Percentiles rank a stretch among this genome's conserved stretches.
These are phyloP conservation scores for Tiaroga cobitis DNA, from an alignment of 2,797 vertebrate genomes.

Conservation along the genomic window DNA sequence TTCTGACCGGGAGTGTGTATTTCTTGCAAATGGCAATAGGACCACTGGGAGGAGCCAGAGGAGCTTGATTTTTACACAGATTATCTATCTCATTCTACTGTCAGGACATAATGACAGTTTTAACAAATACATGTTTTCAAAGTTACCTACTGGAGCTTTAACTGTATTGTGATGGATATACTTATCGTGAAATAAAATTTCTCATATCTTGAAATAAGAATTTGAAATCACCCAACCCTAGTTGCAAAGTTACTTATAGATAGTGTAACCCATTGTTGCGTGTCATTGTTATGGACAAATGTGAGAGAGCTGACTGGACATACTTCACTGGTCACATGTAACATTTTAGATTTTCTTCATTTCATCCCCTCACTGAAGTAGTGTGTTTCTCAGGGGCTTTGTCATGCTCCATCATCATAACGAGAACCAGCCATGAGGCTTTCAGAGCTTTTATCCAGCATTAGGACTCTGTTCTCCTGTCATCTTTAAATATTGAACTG, in stretches of 20 bases:
- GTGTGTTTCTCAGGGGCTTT: not conserved
- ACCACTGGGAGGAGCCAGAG: too few relatives aligned
- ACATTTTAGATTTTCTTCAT: not conserved
- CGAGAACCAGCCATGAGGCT: not conserved
- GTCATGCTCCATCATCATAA: not conserved
- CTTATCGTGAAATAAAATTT: too few relatives aligned
- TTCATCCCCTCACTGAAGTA: not conserved
- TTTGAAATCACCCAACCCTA: not conserved
- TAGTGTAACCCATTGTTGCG: not conserved
- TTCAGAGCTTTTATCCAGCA: not conserved
- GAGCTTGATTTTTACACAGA: too few relatives aligned
- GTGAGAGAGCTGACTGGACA: not conserved
- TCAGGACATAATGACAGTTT: too few relatives aligned
- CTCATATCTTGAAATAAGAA: too few relatives aligned
- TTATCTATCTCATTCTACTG: too few relatives aligned
- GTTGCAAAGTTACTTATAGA: not conserved
- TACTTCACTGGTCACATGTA: not conserved
- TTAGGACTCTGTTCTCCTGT: conserved; percentile 4
- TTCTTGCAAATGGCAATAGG: too few relatives aligned
- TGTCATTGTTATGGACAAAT: not conserved
- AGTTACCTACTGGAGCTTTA: too few relatives aligned
- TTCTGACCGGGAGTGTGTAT: too few relatives aligned
- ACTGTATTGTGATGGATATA: too few relatives aligned
- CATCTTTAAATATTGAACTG: conserved; percentile 32
- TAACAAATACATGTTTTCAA: too few relatives aligned